Evolutionary conservation across 2,113 vertebrate species (phyloP).

Genomic region (Burhinus oedicnemus): DNA sequence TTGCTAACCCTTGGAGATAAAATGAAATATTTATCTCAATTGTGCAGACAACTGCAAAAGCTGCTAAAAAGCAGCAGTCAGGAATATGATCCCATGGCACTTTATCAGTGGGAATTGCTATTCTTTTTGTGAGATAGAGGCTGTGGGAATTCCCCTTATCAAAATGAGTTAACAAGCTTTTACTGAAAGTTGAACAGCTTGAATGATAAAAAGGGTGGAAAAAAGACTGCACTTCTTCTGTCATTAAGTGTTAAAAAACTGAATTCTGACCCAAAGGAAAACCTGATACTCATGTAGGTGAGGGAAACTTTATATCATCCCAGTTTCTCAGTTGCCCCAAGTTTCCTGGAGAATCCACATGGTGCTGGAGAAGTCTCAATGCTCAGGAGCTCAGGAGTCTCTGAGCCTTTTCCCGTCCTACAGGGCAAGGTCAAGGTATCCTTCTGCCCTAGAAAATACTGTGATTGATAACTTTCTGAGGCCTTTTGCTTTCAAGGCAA

Average conservation of each 20-base stretch:
- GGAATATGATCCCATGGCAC: background rate
- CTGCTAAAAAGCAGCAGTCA: background rate
- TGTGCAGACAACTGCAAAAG: background rate
- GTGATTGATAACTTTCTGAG: background rate
- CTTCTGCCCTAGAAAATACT: background rate
- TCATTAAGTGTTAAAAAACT: background rate
- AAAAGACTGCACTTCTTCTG: background rate
- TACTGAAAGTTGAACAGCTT: background rate
- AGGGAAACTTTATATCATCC: background rate
- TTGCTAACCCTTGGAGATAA: background rate
- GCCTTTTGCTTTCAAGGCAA: background rate
- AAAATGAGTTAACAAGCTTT: conserved; percentile 1
- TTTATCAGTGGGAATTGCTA: background rate
- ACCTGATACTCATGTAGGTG: background rate
- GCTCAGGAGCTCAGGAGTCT: background rate
- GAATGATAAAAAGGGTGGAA: background rate
- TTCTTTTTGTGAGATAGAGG: background rate
- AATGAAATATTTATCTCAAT: background rate
- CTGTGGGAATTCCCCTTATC: conserved; percentile 20
- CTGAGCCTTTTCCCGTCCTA: background rate
- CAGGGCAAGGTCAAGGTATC: background rate
- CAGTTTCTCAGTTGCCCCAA: background rate
- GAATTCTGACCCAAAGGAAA: background rate
- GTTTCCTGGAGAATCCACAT: background rate
- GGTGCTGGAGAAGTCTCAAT: background rate